A percentile compares a stretch with the other conserved stretches of the same genome.
phyloP scores from a whole-genome alignment of 2,797 vertebrate species.

The Echiichthys vipera region DNA sequence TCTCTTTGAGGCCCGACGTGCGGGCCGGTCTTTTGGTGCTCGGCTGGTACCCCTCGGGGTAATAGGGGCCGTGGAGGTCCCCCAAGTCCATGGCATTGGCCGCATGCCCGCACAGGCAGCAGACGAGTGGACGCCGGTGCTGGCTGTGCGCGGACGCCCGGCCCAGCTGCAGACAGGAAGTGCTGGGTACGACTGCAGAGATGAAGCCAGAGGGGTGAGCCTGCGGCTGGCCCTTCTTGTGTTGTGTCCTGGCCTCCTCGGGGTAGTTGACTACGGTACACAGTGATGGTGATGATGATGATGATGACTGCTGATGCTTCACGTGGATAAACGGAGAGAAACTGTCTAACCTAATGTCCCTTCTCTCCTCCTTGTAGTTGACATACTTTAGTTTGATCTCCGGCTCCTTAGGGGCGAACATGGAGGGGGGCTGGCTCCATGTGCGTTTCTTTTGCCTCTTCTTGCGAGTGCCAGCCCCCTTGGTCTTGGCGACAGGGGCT shows the following conservation, averaged over 20 bases:
- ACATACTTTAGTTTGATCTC: constrained; percentile 85
- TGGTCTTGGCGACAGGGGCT: constrained; percentile 60
- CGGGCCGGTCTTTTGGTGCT: constrained; percentile 59
- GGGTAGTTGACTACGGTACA: constrained; percentile 83
- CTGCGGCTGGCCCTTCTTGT: constrained; percentile 66
- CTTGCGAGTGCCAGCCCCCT: constrained; percentile 49
- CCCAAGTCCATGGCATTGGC: constrained; percentile 85
- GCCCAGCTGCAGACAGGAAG: constrained; percentile 81
- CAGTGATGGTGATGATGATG: constrained; percentile 53
- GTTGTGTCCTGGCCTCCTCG: constrained; percentile 68
- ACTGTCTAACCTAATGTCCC: constrained; percentile 66
- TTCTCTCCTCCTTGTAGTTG: constrained; percentile 81
- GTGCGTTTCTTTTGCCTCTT: constrained; percentile 71
- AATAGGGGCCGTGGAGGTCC: constrained; percentile 87
- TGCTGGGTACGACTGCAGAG: constrained; percentile 74
- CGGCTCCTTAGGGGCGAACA: constrained; percentile 84
- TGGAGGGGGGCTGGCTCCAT: constrained; percentile 43
- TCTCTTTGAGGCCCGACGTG: constrained; percentile 58
- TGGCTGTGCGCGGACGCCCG: constrained; percentile 66
- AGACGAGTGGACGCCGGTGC: constrained; percentile 74
- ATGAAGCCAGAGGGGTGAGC: constrained; percentile 46
- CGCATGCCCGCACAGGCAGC: constrained; percentile 83
- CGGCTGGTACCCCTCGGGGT: constrained; percentile 78
- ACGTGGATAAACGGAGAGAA: constrained; percentile 82
- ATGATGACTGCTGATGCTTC: constrained; percentile 55